These are phyloP conservation scores for Diarsia rubi DNA, from an alignment of 2,888 invertebrate genomes.

Conservation along the genomic window DNA sequence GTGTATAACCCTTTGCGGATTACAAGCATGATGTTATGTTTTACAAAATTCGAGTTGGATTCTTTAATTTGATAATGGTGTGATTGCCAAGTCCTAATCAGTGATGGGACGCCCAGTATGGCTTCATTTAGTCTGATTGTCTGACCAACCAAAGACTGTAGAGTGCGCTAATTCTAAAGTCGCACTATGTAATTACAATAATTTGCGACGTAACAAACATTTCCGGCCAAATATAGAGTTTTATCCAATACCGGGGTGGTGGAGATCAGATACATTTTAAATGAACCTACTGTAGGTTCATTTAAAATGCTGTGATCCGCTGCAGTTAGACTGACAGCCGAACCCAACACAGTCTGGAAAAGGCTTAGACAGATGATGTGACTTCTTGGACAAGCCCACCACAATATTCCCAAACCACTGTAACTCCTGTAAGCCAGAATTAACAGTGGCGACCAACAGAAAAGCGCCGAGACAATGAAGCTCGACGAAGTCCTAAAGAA, in stretches of 20 bases:
- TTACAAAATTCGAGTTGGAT: neutral
- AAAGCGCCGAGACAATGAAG: too few relatives aligned
- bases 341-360: neutral
- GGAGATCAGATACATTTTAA: too few relatives aligned
- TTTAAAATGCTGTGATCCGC: neutral
- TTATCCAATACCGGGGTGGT: neutral
- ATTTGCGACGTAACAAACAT: neutral
- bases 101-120: neutral
- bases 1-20: neutral
- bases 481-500: too few relatives aligned
- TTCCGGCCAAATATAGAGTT: neutral
- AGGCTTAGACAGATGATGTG: neutral
- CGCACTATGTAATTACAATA: neutral
- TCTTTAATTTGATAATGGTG: neutral
- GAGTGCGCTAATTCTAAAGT: neutral
- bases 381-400: neutral
- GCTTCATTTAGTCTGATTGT: constrained; percentile 6
- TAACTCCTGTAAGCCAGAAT: too few relatives aligned
- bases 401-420: too few relatives aligned
- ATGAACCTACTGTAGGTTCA: too few relatives aligned
- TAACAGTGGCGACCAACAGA: too few relatives aligned
- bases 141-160: constrained; percentile 7
- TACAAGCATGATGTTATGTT: neutral
- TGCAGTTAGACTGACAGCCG: neutral
- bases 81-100: neutral